Percentiles rank a stretch among this genome's conserved stretches.
Conservation (phyloP, 2,888 invertebrate species). For the Acronicta psi region DNA sequence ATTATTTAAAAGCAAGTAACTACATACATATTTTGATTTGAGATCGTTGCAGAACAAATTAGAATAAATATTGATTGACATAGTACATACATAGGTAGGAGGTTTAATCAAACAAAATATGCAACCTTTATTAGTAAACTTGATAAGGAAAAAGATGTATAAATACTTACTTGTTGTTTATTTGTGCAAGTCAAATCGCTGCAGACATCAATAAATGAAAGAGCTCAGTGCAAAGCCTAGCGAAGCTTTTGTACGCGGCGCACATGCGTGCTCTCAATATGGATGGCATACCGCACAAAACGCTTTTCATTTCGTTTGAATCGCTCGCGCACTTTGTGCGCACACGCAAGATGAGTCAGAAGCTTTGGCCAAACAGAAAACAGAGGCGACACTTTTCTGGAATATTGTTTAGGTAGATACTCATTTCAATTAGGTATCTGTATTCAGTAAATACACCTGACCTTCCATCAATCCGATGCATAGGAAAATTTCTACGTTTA, state of each 20-base stretch:
- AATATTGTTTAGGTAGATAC: neutral
- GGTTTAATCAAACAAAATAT: too few relatives aligned
- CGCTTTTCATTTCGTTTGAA: constrained; percentile 87
- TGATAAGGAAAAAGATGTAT: constrained; percentile 27
- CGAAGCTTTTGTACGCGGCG: constrained; percentile 75
- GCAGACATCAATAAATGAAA: constrained; percentile 77
- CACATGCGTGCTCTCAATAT: constrained; percentile 83
- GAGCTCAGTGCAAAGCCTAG: constrained; percentile 78
- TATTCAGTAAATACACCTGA: too few relatives aligned
- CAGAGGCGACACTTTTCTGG: constrained; percentile 36
- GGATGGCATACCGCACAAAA: constrained; percentile 80
- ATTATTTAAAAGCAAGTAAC: too few relatives aligned
- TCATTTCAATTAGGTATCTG: too few relatives aligned
- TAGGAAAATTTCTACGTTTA: too few relatives aligned
- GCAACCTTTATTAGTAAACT: constrained; percentile 2
- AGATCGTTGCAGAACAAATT: too few relatives aligned
- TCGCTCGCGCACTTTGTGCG: constrained; percentile 73
- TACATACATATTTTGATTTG: too few relatives aligned
- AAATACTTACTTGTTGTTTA: constrained; percentile 31
- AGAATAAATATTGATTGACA: too few relatives aligned
- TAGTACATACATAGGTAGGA: too few relatives aligned
- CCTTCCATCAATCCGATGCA: too few relatives aligned
- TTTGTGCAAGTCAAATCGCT: constrained; percentile 63
- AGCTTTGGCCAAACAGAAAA: constrained; percentile 36
- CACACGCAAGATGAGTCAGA: constrained; percentile 72